phyloP scores from a whole-genome alignment of 2,797 vertebrate genomes.

The Bothrops alternatus region DNA sequence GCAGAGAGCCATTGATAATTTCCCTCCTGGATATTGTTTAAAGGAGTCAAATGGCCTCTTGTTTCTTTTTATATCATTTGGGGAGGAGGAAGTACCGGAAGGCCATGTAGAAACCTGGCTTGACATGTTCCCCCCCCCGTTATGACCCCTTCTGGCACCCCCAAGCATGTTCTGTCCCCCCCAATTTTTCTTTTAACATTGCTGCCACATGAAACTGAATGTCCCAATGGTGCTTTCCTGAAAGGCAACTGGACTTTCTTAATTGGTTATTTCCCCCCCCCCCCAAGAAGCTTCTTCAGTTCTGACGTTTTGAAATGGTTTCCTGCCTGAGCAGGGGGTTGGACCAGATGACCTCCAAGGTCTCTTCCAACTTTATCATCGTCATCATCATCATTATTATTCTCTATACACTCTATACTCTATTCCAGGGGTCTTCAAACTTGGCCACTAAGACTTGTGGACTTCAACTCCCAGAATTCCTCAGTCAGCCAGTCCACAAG shows the following conservation, averaged over 20 bases:
- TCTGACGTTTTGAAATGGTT: no score
- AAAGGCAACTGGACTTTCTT: background rate
- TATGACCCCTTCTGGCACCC: background rate
- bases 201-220: background rate
- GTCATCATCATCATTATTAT: no score
- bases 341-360: no score
- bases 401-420: no score
- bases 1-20: background rate
- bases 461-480: no score
- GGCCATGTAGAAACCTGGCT: accelerated
- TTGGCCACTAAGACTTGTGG: no score
- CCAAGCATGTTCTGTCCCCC: background rate
- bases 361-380: no score
- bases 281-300: no score
- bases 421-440: no score
- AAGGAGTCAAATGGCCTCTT: background rate
- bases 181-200: accelerated
- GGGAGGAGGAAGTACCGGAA: background rate
- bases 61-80: background rate
- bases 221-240: background rate
- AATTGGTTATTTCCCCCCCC: no score
- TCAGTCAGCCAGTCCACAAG: no score
- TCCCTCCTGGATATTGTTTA: background rate
- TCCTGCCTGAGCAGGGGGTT: no score
- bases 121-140: accelerated